Conservation (phyloP, 2,888 invertebrate genomes). For the Chesias legatella region DNA sequence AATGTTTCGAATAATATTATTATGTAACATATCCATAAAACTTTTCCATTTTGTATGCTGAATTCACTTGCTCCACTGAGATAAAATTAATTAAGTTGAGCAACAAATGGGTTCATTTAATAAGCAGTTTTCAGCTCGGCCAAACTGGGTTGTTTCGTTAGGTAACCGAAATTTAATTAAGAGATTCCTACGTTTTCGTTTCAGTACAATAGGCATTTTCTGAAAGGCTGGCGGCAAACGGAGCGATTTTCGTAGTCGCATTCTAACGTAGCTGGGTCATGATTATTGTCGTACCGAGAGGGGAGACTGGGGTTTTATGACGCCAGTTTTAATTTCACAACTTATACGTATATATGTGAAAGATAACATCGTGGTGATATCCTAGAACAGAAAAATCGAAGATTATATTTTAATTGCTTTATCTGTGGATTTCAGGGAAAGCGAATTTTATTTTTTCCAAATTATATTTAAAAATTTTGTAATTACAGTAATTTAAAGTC, state of each 20-base stretch:
- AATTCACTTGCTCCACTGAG: conserved; percentile 28
- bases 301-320: not conserved
- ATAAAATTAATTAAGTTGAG: conserved; percentile 29
- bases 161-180: conserved; percentile 42
- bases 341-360: too few relatives aligned
- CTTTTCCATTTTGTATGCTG: conserved; percentile 24
- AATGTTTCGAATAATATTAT: conserved; percentile 17
- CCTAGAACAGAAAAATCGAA: too few relatives aligned
- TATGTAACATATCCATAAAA: conserved; percentile 24
- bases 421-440: too few relatives aligned
- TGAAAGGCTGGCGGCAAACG: conserved; percentile 12
- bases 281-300: not conserved
- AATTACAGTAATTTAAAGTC: too few relatives aligned
- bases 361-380: too few relatives aligned
- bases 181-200: conserved; percentile 38
- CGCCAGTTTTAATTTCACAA: too few relatives aligned
- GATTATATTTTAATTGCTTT: too few relatives aligned
- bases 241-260: conserved; percentile 4
- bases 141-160: conserved; percentile 22
- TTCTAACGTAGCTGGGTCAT: conserved; percentile 22
- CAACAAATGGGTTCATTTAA: conserved; percentile 23
- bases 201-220: conserved; percentile 28
- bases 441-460: too few relatives aligned
- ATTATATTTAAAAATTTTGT: too few relatives aligned
- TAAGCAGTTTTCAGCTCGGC: conserved; percentile 28